Evolutionary conservation across 2,113 vertebrate species (phyloP), one percentile per base, ranked within the genome.

Genomic region (Trematomus loennbergii): DNA sequence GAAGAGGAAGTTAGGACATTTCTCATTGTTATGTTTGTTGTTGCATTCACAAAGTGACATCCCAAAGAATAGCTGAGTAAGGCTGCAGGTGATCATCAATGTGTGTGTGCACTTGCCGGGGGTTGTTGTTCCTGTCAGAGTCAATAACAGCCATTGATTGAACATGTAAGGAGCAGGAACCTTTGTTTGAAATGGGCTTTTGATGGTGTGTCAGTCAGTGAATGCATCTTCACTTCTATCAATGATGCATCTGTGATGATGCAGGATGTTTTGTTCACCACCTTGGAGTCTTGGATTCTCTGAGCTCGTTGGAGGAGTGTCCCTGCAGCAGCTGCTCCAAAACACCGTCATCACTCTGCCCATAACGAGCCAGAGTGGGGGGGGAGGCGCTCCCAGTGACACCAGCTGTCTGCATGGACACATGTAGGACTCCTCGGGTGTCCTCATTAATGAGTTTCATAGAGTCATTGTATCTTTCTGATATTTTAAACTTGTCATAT

Each of bases 261-360:
- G 12, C 71, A 36, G 71, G 12, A 43, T 65, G 68, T 70, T 9
- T n/a, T 5, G 9, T 52, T 57, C 33, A 18, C 53, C 67, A 67
- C 53, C 52, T 71, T 62, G 33, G 50, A 43, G 68, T 69, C 55
- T 29, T 4, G 57, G 64, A 64, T 17, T 75, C 60, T 83, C 82
- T 69, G 25, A 66, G 66, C 60, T 25, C 18, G 2, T 55, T 52
- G 91, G 92, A 83, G 43, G 74, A 46, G 53, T 54, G 48, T 78
- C 81, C 88, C 86, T 45, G 82, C 82, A 89, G 87, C 91, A 92
- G 91, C 91, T 94, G 93, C 92, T 92, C 72, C 73, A 66, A 88
- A 83, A 86, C 90, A 86, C 45, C 83, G 71, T 87, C 92, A 92
- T 92, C 88, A 90, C 84, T 94, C 89, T 92, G 82, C 82, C 81